These are phyloP conservation scores for Loripinus fragilis DNA, from an alignment of 2,888 invertebrate species.

Conservation along the genomic window DNA sequence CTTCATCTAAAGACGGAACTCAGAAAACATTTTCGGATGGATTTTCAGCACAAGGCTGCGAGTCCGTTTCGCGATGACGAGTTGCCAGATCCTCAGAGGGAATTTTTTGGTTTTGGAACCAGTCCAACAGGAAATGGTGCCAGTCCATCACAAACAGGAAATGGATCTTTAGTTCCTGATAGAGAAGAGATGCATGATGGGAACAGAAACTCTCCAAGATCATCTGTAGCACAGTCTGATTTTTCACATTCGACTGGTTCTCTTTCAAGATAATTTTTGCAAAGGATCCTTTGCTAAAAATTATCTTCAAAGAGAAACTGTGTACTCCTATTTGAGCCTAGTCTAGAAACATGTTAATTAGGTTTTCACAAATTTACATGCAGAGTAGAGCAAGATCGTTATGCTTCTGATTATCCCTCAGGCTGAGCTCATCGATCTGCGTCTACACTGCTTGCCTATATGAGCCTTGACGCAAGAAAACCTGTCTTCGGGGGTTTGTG, in stretches of 20 bases:
- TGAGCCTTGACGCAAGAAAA: no score
- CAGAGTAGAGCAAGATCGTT: not conserved
- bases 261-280: constrained; percentile 43
- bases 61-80: constrained; percentile 43
- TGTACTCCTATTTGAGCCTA: no score
- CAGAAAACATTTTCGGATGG: constrained; percentile 47
- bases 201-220: constrained; percentile 44
- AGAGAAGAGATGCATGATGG: constrained; percentile 33
- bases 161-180: constrained; percentile 20
- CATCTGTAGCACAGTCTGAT: constrained; percentile 50
- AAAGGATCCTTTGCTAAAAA: no score
- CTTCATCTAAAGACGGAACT: constrained; percentile 52
- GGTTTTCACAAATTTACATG: not conserved
- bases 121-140: constrained; percentile 20
- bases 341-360: no score
- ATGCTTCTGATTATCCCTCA: not conserved
- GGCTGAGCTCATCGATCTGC: not conserved
- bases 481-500: no score
- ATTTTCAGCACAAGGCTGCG: constrained; percentile 44
- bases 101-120: not conserved
- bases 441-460: not conserved
- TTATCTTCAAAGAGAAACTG: no score
- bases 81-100: not conserved
- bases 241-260: constrained; percentile 48
- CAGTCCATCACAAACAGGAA: constrained; percentile 43